Evolutionary conservation across 2,113 vertebrate species (phyloP), one percentile per base, ranked within the genome.

Genomic region (Anguilla rostrata): DNA sequence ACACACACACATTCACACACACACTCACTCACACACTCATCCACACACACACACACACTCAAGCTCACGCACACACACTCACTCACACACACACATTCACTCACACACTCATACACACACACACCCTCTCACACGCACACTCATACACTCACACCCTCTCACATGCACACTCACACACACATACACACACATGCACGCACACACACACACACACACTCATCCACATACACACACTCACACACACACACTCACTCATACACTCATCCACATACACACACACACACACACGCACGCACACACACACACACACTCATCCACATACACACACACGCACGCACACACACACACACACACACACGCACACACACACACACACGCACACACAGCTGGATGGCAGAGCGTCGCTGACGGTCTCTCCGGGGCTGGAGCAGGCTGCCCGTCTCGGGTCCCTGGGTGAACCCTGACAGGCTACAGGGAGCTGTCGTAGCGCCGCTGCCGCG

Each of bases 351-450:
- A 60, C 46, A 34, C 56, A 14, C 56, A 60, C 57, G 9, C 57
- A 60, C 82, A 39, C 29, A 83, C 82, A 83, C 82, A 60, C 29
- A 39, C 82, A 83, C 82, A 56, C n/a, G 56, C 29, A 60, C 53
- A 56, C 18, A 60, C 46, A 34, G 0, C 11, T n/a, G 40, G 83
- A 66, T 66, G 56, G 49, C 57, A 18, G n/a, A 63, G 83, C 26
- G 40, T n/a, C 40, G 39, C 83, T 83, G 18, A 83, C 22, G 83
- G 56, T 39, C 29, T 63, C n/a, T 63, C 39, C 34, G n/a, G 39
- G 26, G 83, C 63, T 8, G 63, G 71, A 75, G 71, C 71, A 75
- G 71, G 14, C 71, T 75, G 71, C 2, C 71, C n/a, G n/a, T 34
- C 26, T 29, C 26, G 0, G 34, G 71, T 75, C 71, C 71, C 71